Base-by-base conservation (phyloP, 2,113 vertebrate genomes). In the Anolis sagrei region DNA sequence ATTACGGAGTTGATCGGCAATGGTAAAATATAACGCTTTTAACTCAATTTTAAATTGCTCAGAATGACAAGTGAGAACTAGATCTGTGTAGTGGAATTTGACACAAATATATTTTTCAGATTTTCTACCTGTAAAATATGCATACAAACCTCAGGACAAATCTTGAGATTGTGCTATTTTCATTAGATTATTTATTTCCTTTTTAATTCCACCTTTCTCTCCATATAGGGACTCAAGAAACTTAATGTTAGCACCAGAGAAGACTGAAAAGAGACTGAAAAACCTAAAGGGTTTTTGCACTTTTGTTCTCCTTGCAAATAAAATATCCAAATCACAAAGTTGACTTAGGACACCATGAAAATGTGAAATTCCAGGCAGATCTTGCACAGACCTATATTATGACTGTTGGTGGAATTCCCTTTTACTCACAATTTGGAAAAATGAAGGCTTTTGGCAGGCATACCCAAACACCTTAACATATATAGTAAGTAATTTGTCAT, bases 221-320 rank as follows among this genome's bases (percentile, higher is more conserved):
- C 39, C 2, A 44, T 44, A 44, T 44, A 44, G 39, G 39, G 39
- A 44, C 39, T 44, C 39, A 44, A 44, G 39, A 44, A 2, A 44
- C 39, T 58, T 7, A 54, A 39, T 51, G 70, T n/a, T 58, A 23
- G 25, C 34, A 69, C 36, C 7, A 25, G 34, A 62, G 8, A 36
- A 79, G 25, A 32, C 39, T 44, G 54, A 58, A 73, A 58, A 36
- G 27, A 48, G 9, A 75, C 7, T 58, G 69, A 36, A 51, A 58
- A 54, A 8, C 3, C 13, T 39, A 10, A 82, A 48, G 9, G 74
- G 11, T 18, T 73, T 18, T 73, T 19, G 79, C 7, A 16, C 54
- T 87, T 79, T 75, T 87, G 61, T 76, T 82, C 73, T 88, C 79
- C 66, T 86, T 0, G 5, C 25, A 74, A 73, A 32, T 23, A 64